These are phyloP conservation scores for Coleophora deauratella DNA, from an alignment of 2,888 invertebrate species.

Conservation along the genomic window DNA sequence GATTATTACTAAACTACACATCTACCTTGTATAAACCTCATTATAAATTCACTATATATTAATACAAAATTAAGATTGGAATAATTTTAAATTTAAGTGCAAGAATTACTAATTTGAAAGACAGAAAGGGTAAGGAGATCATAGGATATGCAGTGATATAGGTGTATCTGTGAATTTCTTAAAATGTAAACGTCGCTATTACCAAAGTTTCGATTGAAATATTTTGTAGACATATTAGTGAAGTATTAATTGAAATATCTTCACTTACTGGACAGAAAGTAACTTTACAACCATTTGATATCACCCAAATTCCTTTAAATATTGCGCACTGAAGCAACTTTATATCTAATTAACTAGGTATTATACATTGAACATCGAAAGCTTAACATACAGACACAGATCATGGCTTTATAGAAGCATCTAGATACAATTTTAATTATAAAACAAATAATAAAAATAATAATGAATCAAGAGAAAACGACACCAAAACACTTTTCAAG, in stretches of 20 bases:
- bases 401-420: slow-evolving; percentile 35
- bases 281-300: slow-evolving; percentile 54
- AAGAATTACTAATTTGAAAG: slow-evolving; percentile 7
- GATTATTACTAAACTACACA: slow-evolving; percentile 62
- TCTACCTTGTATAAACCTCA: slow-evolving; percentile 75
- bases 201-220: too few species aligned
- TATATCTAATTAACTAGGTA: slow-evolving; percentile 30
- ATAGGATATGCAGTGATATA: slow-evolving; percentile 5
- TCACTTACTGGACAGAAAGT: slow-evolving; percentile 13
- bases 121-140: slow-evolving; percentile 5
- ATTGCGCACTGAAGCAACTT: slow-evolving; percentile 50
- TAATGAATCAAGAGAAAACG: slow-evolving; percentile 55
- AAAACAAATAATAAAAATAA: slow-evolving; percentile 29
- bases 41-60: slow-evolving; percentile 60
- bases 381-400: slow-evolving; percentile 46
- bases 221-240: too few species aligned
- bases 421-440: slow-evolving; percentile 24
- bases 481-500: slow-evolving; percentile 56
- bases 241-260: too few species aligned
- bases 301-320: slow-evolving; percentile 69
- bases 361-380: slow-evolving; percentile 65
- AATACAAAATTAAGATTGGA: slow-evolving; percentile 24
- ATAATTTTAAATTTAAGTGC: slow-evolving; percentile 9
- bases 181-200: too few species aligned
- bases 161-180: neutral